Base-by-base conservation (phyloP, 2,113 vertebrate genomes). In the Morone saxatilis region DNA sequence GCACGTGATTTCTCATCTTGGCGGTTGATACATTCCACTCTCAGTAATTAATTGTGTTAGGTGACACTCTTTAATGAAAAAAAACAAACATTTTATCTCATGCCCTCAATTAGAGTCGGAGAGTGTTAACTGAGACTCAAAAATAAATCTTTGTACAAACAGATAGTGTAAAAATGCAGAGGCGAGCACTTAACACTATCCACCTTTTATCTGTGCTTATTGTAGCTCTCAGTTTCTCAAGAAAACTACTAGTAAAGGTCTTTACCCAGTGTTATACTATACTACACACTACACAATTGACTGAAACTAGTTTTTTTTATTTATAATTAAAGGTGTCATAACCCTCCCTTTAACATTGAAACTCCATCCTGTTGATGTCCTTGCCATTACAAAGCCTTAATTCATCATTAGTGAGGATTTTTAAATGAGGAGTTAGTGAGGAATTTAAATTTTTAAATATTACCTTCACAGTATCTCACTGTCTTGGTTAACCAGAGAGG, bases 321-420 rank as follows among this genome's bases (percentile, higher is more conserved):
- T 65, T 53, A 17, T 48, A 50, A 61, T 63, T 75, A 63, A 63
- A 75, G 31, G 1, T 53, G 60, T 25, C 20, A 63, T 65, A 10
- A 25, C 8, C 9, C 7, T 53, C 16, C 7, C 72, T 40, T 74
- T 48, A 16, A 51, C 45, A 40, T 51, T 75, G 19, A 75, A 62
- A 17, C 31, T 5, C 12, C 10, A n/a, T 40, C 17, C 12, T 22
- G 20, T 20, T 22, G 60, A 51, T 4, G 66, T 51, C 31, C 11
- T 45, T 76, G 16, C 10, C 6, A 41, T 16, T 31, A 11, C 40
- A 56, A n/a, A n/a, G 16, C 38, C 22, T 45, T 17, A 56, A n/a
- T 14, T 45, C n/a, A 25, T 66, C 38, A 25, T 12, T 7, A 3
- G 20, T 63, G 20, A 22, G 10, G 11, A 5, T 16, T 76, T 25